These are phyloP conservation scores for Mirza zaza DNA, from an alignment of 2,113 vertebrate species.

Conservation along the genomic window DNA sequence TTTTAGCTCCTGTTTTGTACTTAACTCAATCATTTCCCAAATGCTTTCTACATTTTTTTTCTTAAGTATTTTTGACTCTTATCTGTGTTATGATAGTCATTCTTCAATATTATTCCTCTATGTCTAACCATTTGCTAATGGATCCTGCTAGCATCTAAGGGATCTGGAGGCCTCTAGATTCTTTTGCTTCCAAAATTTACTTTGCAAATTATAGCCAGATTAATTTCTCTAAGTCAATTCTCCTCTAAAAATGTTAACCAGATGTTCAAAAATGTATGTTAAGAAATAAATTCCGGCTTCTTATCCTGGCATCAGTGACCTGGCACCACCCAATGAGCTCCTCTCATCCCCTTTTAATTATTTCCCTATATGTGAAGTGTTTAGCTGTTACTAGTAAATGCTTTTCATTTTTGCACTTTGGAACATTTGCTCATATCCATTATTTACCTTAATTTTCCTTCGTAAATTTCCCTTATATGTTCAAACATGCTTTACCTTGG, in stretches of 20 bases:
- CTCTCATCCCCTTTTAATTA: not conserved
- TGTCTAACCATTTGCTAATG: not conserved
- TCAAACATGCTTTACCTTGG: not conserved
- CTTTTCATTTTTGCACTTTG: not conserved
- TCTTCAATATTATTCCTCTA: not conserved
- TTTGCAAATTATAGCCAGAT: not conserved
- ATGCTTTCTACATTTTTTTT: not conserved
- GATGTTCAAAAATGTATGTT: not conserved
- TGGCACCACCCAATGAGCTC: not conserved
- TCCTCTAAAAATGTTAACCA: not conserved
- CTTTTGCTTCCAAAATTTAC: not conserved
- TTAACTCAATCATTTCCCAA: not conserved
- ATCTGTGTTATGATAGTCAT: not conserved
- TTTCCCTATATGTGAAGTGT: not conserved
- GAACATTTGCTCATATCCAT: not conserved
- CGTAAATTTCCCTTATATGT: not conserved
- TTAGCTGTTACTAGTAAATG: not conserved
- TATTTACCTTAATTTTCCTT: not conserved
- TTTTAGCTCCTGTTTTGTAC: not conserved
- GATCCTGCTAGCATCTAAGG: not conserved
- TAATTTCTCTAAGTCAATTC: not conserved
- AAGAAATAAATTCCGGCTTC: slow-evolving; percentile 11
- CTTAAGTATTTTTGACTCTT: not conserved
- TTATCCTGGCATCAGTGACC: not conserved
- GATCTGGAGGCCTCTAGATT: not conserved